phyloP scores from a whole-genome alignment of 2,113 vertebrate species.

The Strigops habroptila region DNA sequence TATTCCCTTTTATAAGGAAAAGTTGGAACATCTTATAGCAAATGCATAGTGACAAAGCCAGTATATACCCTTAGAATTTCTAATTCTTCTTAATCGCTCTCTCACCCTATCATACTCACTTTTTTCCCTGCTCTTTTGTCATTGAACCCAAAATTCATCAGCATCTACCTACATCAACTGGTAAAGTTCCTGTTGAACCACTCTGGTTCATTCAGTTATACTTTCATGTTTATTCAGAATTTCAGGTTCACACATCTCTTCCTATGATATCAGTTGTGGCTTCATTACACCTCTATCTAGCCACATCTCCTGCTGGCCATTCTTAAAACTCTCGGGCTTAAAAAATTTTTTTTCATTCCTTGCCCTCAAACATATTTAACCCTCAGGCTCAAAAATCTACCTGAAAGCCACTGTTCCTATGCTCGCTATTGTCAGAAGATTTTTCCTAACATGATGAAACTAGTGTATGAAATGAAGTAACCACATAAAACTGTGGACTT shows the following conservation, averaged over 20 bases:
- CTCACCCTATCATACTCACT: neutral
- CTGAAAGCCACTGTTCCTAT: neutral
- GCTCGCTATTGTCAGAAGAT: neutral
- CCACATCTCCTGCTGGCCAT: neutral
- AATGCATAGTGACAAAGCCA: neutral
- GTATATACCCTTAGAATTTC: neutral
- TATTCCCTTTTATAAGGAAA: neutral
- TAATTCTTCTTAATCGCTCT: neutral
- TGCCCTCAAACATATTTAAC: neutral
- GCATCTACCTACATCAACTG: accelerated
- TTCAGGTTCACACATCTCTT: neutral
- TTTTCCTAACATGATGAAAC: neutral
- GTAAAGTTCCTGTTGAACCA: neutral
- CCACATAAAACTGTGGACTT: neutral
- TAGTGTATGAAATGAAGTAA: neutral
- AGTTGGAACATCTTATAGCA: neutral
- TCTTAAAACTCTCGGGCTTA: neutral
- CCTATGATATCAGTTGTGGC: neutral
- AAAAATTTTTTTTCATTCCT: neutral
- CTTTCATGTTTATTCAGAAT: neutral
- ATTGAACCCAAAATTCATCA: neutral
- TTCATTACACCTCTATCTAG: neutral
- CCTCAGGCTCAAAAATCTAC: neutral
- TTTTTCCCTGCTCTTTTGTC: neutral
- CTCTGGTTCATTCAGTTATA: neutral